Percentiles rank a stretch among this genome's conserved stretches.
phyloP scores from a whole-genome alignment of 2,797 vertebrate genomes.

The Myripristis jacobus region DNA sequence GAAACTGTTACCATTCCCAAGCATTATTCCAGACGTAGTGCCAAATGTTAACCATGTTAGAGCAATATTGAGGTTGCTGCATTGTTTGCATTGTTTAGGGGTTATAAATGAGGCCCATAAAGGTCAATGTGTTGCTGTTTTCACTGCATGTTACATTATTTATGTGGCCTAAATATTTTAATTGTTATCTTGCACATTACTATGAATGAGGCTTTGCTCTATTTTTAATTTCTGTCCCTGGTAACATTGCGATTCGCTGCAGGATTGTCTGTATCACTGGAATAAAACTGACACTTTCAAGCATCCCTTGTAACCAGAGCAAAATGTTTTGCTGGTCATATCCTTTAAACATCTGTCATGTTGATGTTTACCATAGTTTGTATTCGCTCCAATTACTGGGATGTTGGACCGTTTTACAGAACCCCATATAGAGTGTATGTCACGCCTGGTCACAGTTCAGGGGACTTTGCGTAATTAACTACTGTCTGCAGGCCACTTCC shows the following conservation, averaged over 20 bases:
- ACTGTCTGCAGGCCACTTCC: slow-evolving; percentile 49
- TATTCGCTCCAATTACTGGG: slow-evolving; percentile 4
- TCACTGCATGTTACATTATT: slow-evolving; percentile 31
- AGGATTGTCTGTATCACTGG: background rate
- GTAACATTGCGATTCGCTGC: slow-evolving; percentile 7
- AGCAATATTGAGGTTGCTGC: slow-evolving; percentile 16
- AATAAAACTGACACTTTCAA: slow-evolving; percentile 9
- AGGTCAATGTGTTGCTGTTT: background rate
- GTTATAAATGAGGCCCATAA: slow-evolving; percentile 41
- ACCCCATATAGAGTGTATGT: slow-evolving; percentile 11
- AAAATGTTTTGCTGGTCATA: slow-evolving; percentile 13
- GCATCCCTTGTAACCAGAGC: background rate
- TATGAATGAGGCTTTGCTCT: slow-evolving; percentile 11
- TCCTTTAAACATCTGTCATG: slow-evolving; percentile 21
- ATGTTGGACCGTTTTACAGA: slow-evolving; percentile 17
- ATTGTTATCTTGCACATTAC: background rate
- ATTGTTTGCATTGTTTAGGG: slow-evolving; percentile 22
- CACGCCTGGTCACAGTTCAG: slow-evolving; percentile 62
- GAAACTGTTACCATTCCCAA: slow-evolving; percentile 5
- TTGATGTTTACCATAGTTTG: slow-evolving; percentile 6
- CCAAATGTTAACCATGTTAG: slow-evolving; percentile 25
- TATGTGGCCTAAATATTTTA: slow-evolving; percentile 28
- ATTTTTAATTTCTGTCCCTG: slow-evolving; percentile 5
- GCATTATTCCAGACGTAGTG: background rate
- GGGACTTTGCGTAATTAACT: slow-evolving; percentile 63